Base-by-base conservation (phyloP, 2,797 vertebrate genomes). In the Scomberomorus guttatus region DNA sequence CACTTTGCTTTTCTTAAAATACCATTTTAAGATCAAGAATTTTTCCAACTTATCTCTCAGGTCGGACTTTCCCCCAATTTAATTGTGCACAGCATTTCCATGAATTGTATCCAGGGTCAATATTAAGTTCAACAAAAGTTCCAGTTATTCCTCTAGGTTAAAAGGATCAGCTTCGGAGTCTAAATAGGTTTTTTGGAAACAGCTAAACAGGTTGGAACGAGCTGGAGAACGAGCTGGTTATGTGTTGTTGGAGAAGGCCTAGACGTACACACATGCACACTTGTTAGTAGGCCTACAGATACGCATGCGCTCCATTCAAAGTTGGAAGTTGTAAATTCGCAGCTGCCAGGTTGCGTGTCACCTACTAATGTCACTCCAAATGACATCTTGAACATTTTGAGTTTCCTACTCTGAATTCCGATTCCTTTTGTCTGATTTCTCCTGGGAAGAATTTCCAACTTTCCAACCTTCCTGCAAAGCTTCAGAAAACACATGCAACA, bases 381-480 rank as follows among this genome's bases (percentile, higher is more conserved):
- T 15, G 58, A 29, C n/a, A 55, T n/a, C 60, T 60, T 0, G 10
- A 75, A 3, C 32, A 44, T 22, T 3, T 17, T 12, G 20, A 6
- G n/a, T 12, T 15, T 54, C 9, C 34, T 34, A 15, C 12, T 59
- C 29, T 46, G 4, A 34, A 3, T 34, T 60, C 0, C 2, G 15
- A 6, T 18, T 9, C 18, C 29, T 57, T 50, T 37, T 18, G 18
- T 51, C 0, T 44, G 6, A 44, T 54, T 63, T 54, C 6, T 24
- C 20, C 14, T 61, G 14, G 4, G 2, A 5, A 79, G 66, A 83
- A 89, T 81, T 84, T 89, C 44, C 81, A 77, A 89, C 81, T 72
- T 81, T 77, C 72, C 61, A 73, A 75, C 83, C 20, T 27, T 39
- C n/a, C 70, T 37, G 9, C 22, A 77, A 46, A 34, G 44, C 77